Percentiles rank a stretch among this genome's conserved stretches.
phyloP scores from a whole-genome alignment of 1,140 invertebrate species.

The Anadara kagoshimensis region DNA sequence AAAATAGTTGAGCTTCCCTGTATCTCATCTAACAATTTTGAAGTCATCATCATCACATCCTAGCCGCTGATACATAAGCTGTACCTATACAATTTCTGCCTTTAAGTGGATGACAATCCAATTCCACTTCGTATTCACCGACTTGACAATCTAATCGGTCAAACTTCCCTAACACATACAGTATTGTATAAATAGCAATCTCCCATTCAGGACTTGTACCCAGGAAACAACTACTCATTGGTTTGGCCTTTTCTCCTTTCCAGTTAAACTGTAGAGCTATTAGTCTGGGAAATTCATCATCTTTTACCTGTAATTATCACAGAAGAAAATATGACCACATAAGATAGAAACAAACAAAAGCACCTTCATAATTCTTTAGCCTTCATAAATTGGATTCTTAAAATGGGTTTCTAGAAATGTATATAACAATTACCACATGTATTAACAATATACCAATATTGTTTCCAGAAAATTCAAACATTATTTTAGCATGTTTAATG shows the following conservation, averaged over 20 bases:
- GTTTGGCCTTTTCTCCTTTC: conserved; percentile 63
- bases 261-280: conserved; percentile 70
- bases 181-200: conserved; percentile 88
- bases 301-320: conserved; percentile 44
- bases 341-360: too few species aligned
- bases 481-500: too few species aligned
- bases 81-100: conserved; percentile 57
- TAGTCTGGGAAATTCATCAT: conserved; percentile 65
- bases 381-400: too few species aligned
- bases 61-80: conserved; percentile 63
- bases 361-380: too few species aligned
- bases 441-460: too few species aligned
- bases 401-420: too few species aligned
- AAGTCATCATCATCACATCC: conserved; percentile 44
- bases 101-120: conserved; percentile 55
- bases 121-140: conserved; percentile 69
- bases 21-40: too few species aligned
- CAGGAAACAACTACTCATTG: conserved; percentile 79
- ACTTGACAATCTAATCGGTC: conserved; percentile 54
- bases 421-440: too few species aligned
- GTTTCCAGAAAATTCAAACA: too few species aligned
- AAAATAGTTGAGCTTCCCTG: too few species aligned
- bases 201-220: conserved; percentile 95
- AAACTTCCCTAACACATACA: conserved; percentile 55
- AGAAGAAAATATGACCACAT: too few species aligned